Conservation (phyloP, 2,888 invertebrate species). For the Pimpla rufipes region DNA sequence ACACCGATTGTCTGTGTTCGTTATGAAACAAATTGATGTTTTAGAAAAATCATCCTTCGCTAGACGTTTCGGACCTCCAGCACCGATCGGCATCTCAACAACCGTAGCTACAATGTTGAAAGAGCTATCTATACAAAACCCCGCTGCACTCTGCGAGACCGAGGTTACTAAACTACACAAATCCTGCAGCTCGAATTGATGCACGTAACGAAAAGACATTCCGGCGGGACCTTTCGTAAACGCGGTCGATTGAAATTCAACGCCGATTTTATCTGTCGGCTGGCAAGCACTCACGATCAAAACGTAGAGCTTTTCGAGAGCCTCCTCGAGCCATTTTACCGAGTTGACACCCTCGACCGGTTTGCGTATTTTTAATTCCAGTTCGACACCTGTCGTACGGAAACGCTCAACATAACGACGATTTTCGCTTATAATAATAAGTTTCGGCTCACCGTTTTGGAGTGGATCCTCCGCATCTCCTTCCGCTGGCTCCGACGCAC, state of each 20-base stretch:
- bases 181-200: neutral
- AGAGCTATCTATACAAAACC: neutral
- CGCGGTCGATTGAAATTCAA: too few relatives aligned
- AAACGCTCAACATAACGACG: too few relatives aligned
- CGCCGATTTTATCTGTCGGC: too few relatives aligned
- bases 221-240: too few relatives aligned
- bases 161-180: neutral
- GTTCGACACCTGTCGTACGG: neutral
- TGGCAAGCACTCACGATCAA: too few relatives aligned
- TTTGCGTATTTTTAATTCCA: neutral
- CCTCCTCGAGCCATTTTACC: neutral
- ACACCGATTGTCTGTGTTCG: neutral
- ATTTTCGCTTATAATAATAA: too few relatives aligned
- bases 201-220: too few relatives aligned
- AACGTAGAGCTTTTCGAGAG: neutral
- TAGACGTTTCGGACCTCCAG: neutral
- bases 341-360: neutral
- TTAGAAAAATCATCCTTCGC: neutral
- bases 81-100: neutral
- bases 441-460: too few relatives aligned
- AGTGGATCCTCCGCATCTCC: too few relatives aligned
- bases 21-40: neutral
- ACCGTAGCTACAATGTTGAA: neutral
- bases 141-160: neutral
- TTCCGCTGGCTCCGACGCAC: too few relatives aligned